Evolutionary conservation across 2,888 invertebrate species (phyloP).

Genomic region (Apamea sordens): DNA sequence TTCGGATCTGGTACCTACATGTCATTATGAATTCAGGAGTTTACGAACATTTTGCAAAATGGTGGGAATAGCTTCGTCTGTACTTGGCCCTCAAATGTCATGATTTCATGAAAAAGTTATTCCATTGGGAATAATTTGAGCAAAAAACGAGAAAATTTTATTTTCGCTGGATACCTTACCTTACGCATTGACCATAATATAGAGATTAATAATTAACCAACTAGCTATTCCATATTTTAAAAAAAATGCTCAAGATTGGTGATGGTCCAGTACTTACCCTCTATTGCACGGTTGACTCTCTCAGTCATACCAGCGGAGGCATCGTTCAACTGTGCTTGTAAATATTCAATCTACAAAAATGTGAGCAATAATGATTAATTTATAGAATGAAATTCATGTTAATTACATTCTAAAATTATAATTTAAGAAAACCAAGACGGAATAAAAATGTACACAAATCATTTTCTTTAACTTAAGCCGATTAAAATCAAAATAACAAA

Average conservation of each 20-base stretch:
- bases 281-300: constrained; percentile 75
- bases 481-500: background rate
- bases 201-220: background rate
- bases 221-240: background rate
- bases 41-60: background rate
- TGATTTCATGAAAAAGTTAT: background rate
- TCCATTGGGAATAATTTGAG: background rate
- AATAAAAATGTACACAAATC: background rate
- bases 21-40: background rate
- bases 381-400: background rate
- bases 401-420: background rate
- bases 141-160: background rate
- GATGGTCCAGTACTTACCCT: constrained; percentile 69
- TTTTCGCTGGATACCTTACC: background rate
- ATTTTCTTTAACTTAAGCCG: background rate
- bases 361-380: constrained; percentile 9
- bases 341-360: constrained; percentile 64
- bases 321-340: constrained; percentile 69
- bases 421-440: background rate
- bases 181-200: background rate
- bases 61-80: background rate
- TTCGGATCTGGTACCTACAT: background rate
- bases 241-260: background rate
- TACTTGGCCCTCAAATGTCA: background rate
- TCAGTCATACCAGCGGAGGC: constrained; percentile 70